Evolutionary conservation across 1,140 invertebrate species (phyloP).

Genomic region (Sogatella furcifera): DNA sequence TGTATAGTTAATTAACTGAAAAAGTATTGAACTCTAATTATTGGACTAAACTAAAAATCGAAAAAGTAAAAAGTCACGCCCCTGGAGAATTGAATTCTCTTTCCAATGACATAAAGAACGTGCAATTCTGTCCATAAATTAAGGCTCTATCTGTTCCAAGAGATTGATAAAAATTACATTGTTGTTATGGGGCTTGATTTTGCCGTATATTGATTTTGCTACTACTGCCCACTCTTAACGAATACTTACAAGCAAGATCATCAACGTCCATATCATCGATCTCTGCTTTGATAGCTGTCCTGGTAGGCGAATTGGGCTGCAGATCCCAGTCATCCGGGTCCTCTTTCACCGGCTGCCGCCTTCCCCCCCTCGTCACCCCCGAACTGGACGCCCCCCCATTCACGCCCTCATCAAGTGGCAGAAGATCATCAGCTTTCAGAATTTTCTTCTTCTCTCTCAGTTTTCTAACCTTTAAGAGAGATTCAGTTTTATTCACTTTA

Average conservation of each 20-base stretch:
- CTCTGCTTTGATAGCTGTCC: background rate
- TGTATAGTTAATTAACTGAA: no score
- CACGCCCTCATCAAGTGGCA: conserved; percentile 29
- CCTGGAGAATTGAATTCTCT: no score
- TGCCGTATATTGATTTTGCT: no score
- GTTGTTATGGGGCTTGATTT: no score
- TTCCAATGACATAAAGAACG: no score
- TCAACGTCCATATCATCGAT: conserved; percentile 28
- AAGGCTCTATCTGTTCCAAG: no score
- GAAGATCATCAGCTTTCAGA: conserved; percentile 32
- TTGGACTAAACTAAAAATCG: no score
- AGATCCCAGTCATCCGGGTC: conserved; percentile 32
- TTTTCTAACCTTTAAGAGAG: conserved; percentile 22
- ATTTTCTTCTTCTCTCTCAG: conserved; percentile 40
- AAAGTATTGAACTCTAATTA: no score
- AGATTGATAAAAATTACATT: no score
- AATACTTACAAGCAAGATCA: conserved; percentile 31
- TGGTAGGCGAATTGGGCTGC: conserved; percentile 19
- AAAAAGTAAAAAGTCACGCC: no score
- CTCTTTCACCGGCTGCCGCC: conserved; percentile 34
- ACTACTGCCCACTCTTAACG: no score
- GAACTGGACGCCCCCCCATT: background rate
- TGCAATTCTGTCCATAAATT: no score
- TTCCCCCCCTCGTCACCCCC: background rate
- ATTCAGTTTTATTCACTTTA: background rate